Evolutionary conservation across 2,797 vertebrate species (phyloP).

Genomic region (Sternotherus odoratus): DNA sequence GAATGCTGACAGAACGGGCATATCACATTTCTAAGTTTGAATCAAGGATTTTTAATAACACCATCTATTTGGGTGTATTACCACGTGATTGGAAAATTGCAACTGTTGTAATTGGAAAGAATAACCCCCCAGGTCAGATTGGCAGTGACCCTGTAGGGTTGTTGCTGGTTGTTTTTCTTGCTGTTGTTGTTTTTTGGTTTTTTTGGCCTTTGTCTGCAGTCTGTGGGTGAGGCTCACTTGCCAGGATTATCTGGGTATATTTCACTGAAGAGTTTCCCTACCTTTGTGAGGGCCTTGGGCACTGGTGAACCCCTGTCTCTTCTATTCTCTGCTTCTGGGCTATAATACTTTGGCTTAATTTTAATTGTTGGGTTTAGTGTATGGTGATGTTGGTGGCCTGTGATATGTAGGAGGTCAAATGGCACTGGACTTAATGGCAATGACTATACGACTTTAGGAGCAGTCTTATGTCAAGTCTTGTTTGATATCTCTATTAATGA

Average conservation of each 20-base stretch:
- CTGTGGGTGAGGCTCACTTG: neutral
- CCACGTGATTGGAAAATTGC: neutral
- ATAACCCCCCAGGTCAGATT: neutral
- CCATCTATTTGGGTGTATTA: neutral
- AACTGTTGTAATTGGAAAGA: neutral
- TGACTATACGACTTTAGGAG: neutral
- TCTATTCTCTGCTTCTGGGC: neutral
- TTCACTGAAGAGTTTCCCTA: neutral
- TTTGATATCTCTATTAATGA: slow-evolving; percentile 11
- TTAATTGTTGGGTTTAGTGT: neutral
- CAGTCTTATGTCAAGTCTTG: neutral
- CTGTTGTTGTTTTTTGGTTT: too few relatives aligned
- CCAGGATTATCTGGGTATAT: neutral
- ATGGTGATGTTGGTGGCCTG: neutral
- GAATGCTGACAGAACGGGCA: neutral
- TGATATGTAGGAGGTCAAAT: neutral
- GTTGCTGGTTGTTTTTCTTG: too few relatives aligned
- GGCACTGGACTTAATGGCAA: neutral
- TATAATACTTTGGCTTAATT: neutral
- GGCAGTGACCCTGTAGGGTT: neutral
- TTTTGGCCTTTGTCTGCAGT: neutral
- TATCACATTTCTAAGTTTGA: neutral
- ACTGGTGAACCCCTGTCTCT: neutral
- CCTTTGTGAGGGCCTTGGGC: neutral
- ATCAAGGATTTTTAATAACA: neutral